Evolutionary conservation across 2,113 vertebrate genomes (phyloP), one percentile per base, ranked within the genome.

Genomic region (Centrocercus urophasianus): DNA sequence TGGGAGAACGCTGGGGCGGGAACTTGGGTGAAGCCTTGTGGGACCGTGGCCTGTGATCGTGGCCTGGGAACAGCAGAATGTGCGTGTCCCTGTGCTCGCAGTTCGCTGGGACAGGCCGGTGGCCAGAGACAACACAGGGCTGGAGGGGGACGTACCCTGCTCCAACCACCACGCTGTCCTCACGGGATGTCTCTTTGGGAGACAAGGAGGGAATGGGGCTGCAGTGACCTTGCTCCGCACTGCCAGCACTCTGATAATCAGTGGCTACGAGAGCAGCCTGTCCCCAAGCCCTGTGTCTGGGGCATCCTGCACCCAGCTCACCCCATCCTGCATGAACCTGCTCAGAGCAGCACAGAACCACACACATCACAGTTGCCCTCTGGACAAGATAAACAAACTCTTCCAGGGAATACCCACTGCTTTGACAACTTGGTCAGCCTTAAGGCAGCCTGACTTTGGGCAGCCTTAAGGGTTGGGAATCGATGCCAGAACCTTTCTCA

Each of bases 81-180:
- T 9, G n/a, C 19, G 4, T 43, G 83, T 90, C 52, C 70, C 64
- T 25, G n/a, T 8, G 56, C 43, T 9, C 19, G 61, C 10, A 17
- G 36, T 30, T 24, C 32, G 65, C 47, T 3, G 47, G 45, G 38
- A 36, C 32, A 38, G 38, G 45, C 38, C n/a, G 38, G 25, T 11
- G 24, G 24, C n/a, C 56, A 66, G 40, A n/a, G 34, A 47, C 7
- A 5, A 2, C 0, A 0, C 21, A 1, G 18, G 1, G 0, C 13
- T 52, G 40, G 14, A 21, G 34, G 8, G 47, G 25, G 4, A 19
- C 42, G 69, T 76, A 45, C 45, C 8, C 63, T n/a, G 54, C 56
- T 36, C 48, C 40, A 11, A 42, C 75, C 63, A 38, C 28, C 16
- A 20, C 30, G 8, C 2, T 6, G 14, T 8, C 42, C 10, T 24